Percentiles rank a stretch among this genome's conserved stretches.
Conservation (phyloP, 2,113 vertebrate species). For the Scortum barcoo region DNA sequence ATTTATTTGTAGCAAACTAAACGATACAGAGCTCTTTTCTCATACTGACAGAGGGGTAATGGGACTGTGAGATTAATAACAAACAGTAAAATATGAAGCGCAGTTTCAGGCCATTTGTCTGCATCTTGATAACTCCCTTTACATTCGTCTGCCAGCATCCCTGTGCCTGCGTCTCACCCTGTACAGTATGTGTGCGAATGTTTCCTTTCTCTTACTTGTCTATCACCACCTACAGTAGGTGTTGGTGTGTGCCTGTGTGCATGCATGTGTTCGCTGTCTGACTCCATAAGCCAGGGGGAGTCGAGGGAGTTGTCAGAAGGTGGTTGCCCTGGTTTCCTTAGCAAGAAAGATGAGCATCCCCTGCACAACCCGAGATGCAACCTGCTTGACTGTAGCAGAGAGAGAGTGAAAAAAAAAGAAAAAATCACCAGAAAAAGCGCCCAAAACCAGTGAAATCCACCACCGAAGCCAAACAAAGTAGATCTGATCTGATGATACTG, state of each 20-base stretch:
- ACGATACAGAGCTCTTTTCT: conserved; percentile 8
- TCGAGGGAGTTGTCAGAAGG: conserved; percentile 75
- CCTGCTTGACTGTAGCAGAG: conserved; percentile 37
- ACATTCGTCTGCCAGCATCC: conserved; percentile 22
- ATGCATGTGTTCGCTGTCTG: conserved; percentile 69
- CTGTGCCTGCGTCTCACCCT: conserved; percentile 19
- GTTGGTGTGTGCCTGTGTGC: conserved; percentile 58
- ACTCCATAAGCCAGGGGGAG: conserved; percentile 69
- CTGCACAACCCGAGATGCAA: conserved; percentile 58
- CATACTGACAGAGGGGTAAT: conserved; percentile 37
- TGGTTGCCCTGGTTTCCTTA: conserved; percentile 80
- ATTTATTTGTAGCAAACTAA: conserved; percentile 22
- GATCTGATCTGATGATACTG: conserved; percentile 7
- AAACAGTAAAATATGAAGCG: conserved; percentile 27
- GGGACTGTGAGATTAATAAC: conserved; percentile 37
- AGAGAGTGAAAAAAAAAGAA: no score
- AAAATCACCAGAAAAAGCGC: conserved; percentile 24
- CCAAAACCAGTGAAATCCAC: conserved; percentile 10
- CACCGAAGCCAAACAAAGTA: conserved; percentile 7
- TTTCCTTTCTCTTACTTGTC: conserved; percentile 39
- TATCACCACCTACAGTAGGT: conserved; percentile 64
- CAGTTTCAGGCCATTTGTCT: conserved; percentile 35
- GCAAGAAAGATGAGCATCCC: conserved; percentile 71
- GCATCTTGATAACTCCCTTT: conserved; percentile 11
- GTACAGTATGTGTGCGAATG: conserved; percentile 34